Percentiles rank a stretch among this genome's conserved stretches.
Conservation (phyloP, 2,888 invertebrate genomes). For the Lamellibrachia columna region DNA sequence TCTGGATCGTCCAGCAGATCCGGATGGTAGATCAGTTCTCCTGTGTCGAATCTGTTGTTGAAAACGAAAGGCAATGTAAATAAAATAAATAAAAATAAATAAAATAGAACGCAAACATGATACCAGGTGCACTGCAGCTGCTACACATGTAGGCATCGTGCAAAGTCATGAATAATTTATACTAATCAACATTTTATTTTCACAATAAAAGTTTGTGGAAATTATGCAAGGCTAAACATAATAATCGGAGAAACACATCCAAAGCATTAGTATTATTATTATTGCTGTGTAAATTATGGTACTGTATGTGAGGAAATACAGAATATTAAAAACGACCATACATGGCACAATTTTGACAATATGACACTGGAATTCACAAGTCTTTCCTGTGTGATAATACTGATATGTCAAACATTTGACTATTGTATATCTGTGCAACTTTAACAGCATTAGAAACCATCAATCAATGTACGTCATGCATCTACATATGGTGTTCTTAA, state of each 20-base stretch:
- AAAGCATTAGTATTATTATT: neutral
- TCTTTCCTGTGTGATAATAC: too few species aligned
- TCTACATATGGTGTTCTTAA: neutral
- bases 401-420: too few species aligned
- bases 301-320: neutral
- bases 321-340: neutral
- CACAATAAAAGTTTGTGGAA: neutral
- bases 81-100: too few species aligned
- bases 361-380: neutral
- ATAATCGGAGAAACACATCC: neutral
- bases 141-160: neutral
- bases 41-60: slow-evolving; percentile 21
- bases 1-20: slow-evolving; percentile 90
- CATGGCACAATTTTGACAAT: neutral
- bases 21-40: slow-evolving; percentile 76
- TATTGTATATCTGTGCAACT: neutral
- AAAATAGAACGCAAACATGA: neutral
- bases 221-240: neutral
- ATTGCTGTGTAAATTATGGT: too few species aligned
- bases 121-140: neutral
- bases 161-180: neutral
- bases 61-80: neutral
- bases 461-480: neutral
- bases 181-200: neutral
- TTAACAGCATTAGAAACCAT: neutral